These are phyloP conservation scores for Silurus aristotelis DNA, from an alignment of 2,797 vertebrate species.

Conservation along the genomic window DNA sequence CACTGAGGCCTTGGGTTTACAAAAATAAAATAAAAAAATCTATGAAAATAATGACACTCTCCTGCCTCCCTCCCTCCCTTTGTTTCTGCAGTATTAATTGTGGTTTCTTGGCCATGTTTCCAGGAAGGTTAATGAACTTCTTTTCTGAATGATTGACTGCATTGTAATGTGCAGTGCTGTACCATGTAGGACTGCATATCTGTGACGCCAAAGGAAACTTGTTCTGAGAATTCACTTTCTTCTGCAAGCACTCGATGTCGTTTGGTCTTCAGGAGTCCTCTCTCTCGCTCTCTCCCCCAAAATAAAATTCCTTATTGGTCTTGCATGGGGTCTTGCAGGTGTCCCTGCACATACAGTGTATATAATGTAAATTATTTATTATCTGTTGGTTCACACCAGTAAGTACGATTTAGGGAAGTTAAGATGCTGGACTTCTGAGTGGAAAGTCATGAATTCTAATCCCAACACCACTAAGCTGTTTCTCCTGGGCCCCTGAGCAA, in stretches of 20 bases:
- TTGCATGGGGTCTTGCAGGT: too few species aligned
- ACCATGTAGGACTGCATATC: neutral
- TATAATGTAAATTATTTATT: too few species aligned
- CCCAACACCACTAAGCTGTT: too few species aligned
- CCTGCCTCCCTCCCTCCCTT: neutral
- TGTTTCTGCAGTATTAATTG: neutral
- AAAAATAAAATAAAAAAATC: neutral
- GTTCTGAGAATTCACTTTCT: neutral
- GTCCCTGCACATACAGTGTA: too few species aligned
- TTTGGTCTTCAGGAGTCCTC: neutral
- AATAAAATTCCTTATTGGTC: too few species aligned
- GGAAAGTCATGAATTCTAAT: too few species aligned
- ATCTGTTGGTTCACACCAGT: too few species aligned
- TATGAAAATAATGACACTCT: neutral
- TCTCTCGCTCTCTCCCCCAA: too few species aligned
- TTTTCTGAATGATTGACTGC: neutral
- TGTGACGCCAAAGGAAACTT: neutral
- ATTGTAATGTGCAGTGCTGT: neutral
- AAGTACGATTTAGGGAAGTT: too few species aligned
- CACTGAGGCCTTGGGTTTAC: neutral
- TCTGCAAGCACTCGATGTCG: neutral
- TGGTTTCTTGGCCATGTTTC: neutral
- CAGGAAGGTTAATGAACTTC: neutral
- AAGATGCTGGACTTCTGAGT: too few species aligned
- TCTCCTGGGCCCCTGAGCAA: too few species aligned